These are phyloP conservation scores for Chloebia gouldiae DNA, from an alignment of 2,113 vertebrate genomes.

Conservation along the genomic window DNA sequence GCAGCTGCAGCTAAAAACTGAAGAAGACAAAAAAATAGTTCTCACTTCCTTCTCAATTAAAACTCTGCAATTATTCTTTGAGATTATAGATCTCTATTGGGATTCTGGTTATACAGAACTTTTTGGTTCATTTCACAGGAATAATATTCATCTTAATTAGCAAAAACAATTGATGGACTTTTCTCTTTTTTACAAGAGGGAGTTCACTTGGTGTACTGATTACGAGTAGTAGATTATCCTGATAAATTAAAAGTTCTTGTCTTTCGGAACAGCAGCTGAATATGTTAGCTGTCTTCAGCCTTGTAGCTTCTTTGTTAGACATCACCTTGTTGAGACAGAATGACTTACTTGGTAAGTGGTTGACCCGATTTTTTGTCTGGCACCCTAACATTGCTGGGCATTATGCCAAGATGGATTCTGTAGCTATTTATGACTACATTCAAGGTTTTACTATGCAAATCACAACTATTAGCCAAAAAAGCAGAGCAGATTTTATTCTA, in stretches of 20 bases:
- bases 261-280: constrained; percentile 70
- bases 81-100: constrained; percentile 85
- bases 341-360: constrained; percentile 44
- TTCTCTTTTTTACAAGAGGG: constrained; percentile 72
- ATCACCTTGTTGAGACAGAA: constrained; percentile 62
- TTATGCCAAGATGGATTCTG: constrained; percentile 49
- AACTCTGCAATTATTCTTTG: constrained; percentile 84
- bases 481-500: constrained; percentile 38
- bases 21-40: constrained; percentile 66
- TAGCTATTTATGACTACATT: constrained; percentile 63
- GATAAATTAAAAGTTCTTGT: constrained; percentile 78
- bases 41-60: constrained; percentile 84
- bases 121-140: constrained; percentile 81
- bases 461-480: constrained; percentile 61
- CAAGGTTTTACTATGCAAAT: constrained; percentile 67
- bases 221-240: constrained; percentile 73
- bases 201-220: constrained; percentile 73
- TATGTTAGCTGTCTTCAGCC: constrained; percentile 52
- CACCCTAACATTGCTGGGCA: constrained; percentile 60
- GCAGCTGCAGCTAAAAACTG: constrained; percentile 69
- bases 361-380: constrained; percentile 62
- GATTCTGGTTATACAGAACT: constrained; percentile 81
- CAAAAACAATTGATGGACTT: constrained; percentile 82
- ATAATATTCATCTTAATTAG: constrained; percentile 89
- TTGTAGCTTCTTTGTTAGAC: constrained; percentile 61